Base-by-base conservation (phyloP, 2,888 invertebrate genomes). In the Asteroscopus sphinx region DNA sequence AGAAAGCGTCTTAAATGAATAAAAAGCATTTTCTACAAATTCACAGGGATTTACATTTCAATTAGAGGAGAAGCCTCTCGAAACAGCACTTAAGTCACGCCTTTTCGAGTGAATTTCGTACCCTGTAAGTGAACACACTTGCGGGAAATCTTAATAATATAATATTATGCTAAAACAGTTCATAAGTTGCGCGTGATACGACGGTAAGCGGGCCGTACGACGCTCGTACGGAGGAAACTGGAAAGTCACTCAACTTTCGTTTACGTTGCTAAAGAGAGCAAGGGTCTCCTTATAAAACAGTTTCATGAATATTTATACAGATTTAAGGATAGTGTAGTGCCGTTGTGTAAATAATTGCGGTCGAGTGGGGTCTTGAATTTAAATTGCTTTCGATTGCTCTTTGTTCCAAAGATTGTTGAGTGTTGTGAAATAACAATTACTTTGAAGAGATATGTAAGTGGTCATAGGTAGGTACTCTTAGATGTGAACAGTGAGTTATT, bases 241-340 rank as follows among this genome's bases (percentile, higher is more conserved):
- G 64, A 77, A 79, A 82, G 81, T 85, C 80, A 80, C 81, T 84
- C 79, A 83, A 81, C 79, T 82, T 85, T 83, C 81, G 82, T 86
- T 84, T 82, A 77, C 80, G 78, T 77, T 64, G 76, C 80, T 81
- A 80, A 87, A 84, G 82, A 85, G 80, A 83, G 81, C 82, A 82
- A 81, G 80, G 82, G 79, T 82, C 80, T 80, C 78, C 78, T 86
- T 86, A 85, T 85, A 85, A 86, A 88, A 80, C 85, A 80, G 80
- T 77, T 81, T 83, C 86, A 90, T 91, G 88, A 90, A 91, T 91
- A 91, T 90, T 88, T 84, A 89, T 83, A 82, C 76, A 80, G 85
- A 87, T 89, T 87, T 87, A 80, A 85, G 85, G 83, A 87, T 88
- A 86, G 86, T 88, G 83, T 81, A 82, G 81, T 82, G 78, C 72